Evolutionary conservation across 1,140 invertebrate genomes (phyloP).

Genomic region (Drosophila funebris): DNA sequence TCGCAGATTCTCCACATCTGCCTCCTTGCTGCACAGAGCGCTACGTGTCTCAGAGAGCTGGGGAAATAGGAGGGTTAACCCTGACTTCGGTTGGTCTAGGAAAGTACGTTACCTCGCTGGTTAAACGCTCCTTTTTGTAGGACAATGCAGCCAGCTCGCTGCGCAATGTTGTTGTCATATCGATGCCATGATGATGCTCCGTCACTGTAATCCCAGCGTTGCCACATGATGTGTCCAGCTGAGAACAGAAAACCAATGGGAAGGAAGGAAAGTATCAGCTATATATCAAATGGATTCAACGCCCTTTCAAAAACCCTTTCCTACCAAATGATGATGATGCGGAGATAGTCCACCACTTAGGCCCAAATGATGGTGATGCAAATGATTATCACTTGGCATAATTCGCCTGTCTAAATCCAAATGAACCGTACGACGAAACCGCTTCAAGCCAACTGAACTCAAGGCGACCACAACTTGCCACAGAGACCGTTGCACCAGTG

Average conservation of each 20-base stretch:
- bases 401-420: not conserved
- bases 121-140: slow-evolving; percentile 91
- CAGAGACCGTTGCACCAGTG: slow-evolving; percentile 27
- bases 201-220: slow-evolving; percentile 56
- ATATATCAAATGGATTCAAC: not conserved
- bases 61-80: not conserved
- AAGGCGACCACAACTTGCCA: slow-evolving; percentile 3
- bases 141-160: slow-evolving; percentile 92
- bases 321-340: slow-evolving; percentile 81
- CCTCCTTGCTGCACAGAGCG: slow-evolving; percentile 62
- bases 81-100: not conserved
- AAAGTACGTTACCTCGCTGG: slow-evolving; percentile 86
- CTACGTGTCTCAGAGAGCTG: slow-evolving; percentile 69
- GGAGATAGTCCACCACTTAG: slow-evolving; percentile 65
- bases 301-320: not conserved
- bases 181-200: slow-evolving; percentile 82
- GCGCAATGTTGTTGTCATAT: slow-evolving; percentile 89
- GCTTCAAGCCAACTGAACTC: slow-evolving; percentile 58
- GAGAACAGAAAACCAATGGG: not conserved
- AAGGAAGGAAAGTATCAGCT: not conserved
- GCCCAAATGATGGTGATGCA: slow-evolving; percentile 72
- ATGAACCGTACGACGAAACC: slow-evolving; percentile 46
- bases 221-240: slow-evolving; percentile 69
- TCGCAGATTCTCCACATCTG: slow-evolving; percentile 85
- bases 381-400: slow-evolving; percentile 74